These are phyloP conservation scores for Cryptocheilus praepositus DNA, from an alignment of 2,888 invertebrate species.

Conservation along the genomic window DNA sequence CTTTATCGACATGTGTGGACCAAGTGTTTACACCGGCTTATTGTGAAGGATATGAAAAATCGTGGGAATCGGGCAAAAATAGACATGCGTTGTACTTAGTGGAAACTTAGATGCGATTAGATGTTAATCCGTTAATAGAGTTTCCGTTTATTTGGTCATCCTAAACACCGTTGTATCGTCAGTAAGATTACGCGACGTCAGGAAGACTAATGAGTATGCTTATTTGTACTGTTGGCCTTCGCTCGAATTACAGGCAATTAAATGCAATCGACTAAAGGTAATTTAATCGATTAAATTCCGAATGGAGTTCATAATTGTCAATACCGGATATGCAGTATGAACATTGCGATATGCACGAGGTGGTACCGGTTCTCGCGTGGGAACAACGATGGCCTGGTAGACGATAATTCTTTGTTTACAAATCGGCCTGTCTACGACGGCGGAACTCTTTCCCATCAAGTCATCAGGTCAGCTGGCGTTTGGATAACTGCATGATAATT, in stretches of 20 bases:
- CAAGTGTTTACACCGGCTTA: no score
- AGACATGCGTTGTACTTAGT: no score
- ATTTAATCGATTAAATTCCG: background rate
- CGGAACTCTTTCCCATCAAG: background rate
- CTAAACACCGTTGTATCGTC: no score
- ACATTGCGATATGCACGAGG: background rate
- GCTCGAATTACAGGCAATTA: constrained; percentile 10
- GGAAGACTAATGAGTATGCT: background rate
- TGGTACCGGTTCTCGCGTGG: background rate
- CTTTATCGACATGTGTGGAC: no score
- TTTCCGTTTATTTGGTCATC: no score
- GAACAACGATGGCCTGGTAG: no score
- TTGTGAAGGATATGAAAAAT: no score
- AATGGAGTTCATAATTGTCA: background rate
- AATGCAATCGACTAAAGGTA: background rate
- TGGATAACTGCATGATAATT: background rate
- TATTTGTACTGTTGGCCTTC: background rate
- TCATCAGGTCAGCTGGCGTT: background rate
- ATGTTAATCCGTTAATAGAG: no score
- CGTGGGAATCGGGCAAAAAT: no score
- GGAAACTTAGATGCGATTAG: no score
- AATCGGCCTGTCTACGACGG: background rate
- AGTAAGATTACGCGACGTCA: background rate
- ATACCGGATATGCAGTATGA: no score
- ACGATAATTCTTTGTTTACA: background rate